Conservation (phyloP, 2,888 invertebrate species). For the Scelioninae gen. 1 region DNA sequence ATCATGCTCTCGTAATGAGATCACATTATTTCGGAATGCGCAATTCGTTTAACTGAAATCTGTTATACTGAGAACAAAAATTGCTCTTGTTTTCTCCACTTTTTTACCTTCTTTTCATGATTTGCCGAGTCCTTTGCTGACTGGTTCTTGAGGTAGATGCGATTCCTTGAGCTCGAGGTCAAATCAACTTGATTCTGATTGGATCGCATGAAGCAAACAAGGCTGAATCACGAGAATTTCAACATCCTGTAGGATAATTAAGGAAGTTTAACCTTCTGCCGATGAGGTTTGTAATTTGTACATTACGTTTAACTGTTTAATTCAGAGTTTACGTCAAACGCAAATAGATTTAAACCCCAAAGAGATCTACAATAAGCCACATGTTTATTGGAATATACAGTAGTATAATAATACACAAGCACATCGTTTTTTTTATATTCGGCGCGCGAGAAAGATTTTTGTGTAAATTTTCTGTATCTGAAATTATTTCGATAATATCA, state of each 20-base stretch:
- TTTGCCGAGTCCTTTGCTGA: conserved; percentile 11
- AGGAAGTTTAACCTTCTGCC: conserved; percentile 29
- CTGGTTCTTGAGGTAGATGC: conserved; percentile 28
- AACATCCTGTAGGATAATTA: conserved; percentile 43
- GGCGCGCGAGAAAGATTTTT: not conserved
- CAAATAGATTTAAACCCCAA: conserved; percentile 10
- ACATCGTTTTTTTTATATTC: not conserved
- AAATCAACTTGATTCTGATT: conserved; percentile 59
- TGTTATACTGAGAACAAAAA: not conserved
- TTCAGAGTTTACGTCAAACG: conserved; percentile 18
- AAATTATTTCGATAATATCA: too few species aligned
- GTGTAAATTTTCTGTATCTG: too few species aligned
- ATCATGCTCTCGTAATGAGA: conserved; percentile 3
- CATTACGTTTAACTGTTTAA: conserved; percentile 33
- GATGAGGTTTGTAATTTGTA: conserved; percentile 35
- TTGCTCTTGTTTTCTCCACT: not conserved
- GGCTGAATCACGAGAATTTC: conserved; percentile 38
- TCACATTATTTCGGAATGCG: conserved; percentile 10
- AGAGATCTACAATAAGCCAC: not conserved
- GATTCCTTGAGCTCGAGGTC: conserved; percentile 47
- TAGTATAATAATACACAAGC: not conserved
- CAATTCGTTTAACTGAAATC: conserved; percentile 11
- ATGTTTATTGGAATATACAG: conserved; percentile 31
- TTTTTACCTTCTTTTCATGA: conserved; percentile 30
- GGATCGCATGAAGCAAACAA: conserved; percentile 48